Evolutionary conservation across 2,888 invertebrate genomes (phyloP).

Genomic region (Conchocele bisecta): DNA sequence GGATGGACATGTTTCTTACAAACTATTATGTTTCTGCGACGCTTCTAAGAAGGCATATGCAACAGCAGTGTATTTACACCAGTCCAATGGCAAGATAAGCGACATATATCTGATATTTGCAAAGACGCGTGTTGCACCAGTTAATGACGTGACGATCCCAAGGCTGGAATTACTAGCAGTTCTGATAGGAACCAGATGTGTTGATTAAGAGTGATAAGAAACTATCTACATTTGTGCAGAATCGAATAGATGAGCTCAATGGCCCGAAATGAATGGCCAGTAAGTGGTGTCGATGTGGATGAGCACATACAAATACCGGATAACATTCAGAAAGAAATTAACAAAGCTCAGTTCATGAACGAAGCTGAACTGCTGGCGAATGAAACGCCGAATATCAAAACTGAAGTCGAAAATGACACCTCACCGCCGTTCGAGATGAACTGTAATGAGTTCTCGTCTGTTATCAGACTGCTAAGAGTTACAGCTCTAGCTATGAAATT

Average conservation of each 20-base stretch:
- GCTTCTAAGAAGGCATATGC: constrained; percentile 5
- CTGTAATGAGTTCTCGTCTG: constrained; percentile 14
- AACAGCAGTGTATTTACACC: constrained; percentile 10
- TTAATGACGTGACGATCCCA: constrained; percentile 20
- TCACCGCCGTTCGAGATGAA: constrained; percentile 18
- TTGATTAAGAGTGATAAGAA: not conserved
- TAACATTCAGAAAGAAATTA: not conserved
- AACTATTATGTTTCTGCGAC: constrained; percentile 13
- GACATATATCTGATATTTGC: constrained; percentile 4
- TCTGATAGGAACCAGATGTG: constrained; percentile 14
- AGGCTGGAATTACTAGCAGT: constrained; percentile 24
- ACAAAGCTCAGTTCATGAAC: not conserved
- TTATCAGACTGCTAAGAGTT: constrained; percentile 27
- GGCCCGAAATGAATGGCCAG: not conserved
- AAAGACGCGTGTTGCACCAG: constrained; percentile 8
- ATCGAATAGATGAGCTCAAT: constrained; percentile 3
- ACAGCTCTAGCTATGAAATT: constrained; percentile 22
- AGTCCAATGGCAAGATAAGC: not conserved
- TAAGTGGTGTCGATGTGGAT: not conserved
- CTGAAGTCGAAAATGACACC: not conserved
- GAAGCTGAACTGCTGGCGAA: not conserved
- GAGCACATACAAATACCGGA: not conserved
- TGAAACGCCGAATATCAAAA: not conserved
- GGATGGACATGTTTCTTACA: not conserved
- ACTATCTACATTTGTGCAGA: not conserved